phyloP scores from a whole-genome alignment of 2,888 invertebrate genomes.

The Petrolisthes cinctipes region DNA sequence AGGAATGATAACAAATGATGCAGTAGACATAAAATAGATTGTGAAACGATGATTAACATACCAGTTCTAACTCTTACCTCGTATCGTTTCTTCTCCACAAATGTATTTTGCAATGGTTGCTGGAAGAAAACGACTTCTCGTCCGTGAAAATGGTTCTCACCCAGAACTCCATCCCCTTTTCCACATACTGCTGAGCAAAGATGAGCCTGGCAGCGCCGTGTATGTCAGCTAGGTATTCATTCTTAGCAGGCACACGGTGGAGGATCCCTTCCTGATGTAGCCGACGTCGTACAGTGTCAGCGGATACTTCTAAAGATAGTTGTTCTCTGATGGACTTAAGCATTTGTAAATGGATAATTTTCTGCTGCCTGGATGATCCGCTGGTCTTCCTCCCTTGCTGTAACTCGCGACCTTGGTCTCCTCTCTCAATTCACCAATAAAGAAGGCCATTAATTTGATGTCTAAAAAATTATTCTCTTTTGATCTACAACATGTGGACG shows the following conservation, averaged over 20 bases:
- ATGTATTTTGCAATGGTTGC: neutral
- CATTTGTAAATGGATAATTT: neutral
- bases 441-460: neutral
- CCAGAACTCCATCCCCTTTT: constrained; percentile 6
- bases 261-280: neutral
- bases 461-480: neutral
- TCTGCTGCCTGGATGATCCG: constrained; percentile 9
- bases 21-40: neutral
- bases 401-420: constrained; percentile 11
- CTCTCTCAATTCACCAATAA: constrained; percentile 6
- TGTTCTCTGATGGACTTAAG: neutral
- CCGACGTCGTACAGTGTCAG: neutral
- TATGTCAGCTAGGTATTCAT: neutral
- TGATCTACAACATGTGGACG: constrained; percentile 1
- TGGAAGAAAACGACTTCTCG: too few relatives aligned
- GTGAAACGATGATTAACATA: neutral
- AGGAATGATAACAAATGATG: too few relatives aligned
- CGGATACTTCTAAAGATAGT: neutral
- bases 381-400: constrained; percentile 1
- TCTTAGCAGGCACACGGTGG: neutral
- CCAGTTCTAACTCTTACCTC: constrained; percentile 1
- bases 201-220: neutral
- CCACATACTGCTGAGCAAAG: constrained; percentile 15
- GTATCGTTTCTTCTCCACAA: neutral
- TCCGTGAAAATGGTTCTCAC: neutral